A percentile compares a stretch with the other conserved stretches of the same genome.
Conservation (phyloP, 2,888 invertebrate species). For the Apocheima hispidaria region DNA sequence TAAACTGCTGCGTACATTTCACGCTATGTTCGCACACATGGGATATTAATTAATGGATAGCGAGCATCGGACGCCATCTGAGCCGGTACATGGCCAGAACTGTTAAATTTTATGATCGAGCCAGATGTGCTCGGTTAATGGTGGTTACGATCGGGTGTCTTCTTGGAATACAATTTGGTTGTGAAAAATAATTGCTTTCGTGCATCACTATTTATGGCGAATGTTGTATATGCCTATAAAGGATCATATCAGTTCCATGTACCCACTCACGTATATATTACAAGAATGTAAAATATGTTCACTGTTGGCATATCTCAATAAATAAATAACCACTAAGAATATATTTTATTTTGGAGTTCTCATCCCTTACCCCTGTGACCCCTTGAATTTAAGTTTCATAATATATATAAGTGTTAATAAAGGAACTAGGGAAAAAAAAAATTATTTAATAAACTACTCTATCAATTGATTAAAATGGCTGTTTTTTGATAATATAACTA, state of each 20-base stretch:
- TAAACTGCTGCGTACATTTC: conserved; percentile 77
- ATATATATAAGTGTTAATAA: too few species aligned
- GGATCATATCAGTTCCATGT: not conserved
- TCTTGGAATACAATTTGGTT: conserved; percentile 32
- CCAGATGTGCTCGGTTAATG: conserved; percentile 73
- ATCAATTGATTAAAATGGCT: too few species aligned
- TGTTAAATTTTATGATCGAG: conserved; percentile 79
- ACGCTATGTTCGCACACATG: conserved; percentile 72
- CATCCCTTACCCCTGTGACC: too few species aligned
- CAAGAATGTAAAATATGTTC: too few species aligned
- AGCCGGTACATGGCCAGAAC: conserved; percentile 63
- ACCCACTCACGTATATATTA: too few species aligned
- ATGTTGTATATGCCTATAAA: too few species aligned
- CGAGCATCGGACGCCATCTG: conserved; percentile 76
- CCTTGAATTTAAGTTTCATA: too few species aligned
- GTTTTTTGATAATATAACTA: not conserved
- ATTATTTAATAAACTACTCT: too few species aligned
- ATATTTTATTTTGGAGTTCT: too few species aligned
- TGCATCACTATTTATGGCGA: not conserved
- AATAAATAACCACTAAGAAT: too few species aligned
- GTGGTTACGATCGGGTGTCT: conserved; percentile 48
- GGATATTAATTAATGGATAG: conserved; percentile 79
- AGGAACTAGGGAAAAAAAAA: too few species aligned
- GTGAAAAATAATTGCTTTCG: not conserved
- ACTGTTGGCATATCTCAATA: too few species aligned